A percentile compares a stretch with the other conserved stretches of the same genome.
Evolutionary conservation across 2,888 invertebrate species (phyloP).

Genomic region (Drosophila ezoana): DNA sequence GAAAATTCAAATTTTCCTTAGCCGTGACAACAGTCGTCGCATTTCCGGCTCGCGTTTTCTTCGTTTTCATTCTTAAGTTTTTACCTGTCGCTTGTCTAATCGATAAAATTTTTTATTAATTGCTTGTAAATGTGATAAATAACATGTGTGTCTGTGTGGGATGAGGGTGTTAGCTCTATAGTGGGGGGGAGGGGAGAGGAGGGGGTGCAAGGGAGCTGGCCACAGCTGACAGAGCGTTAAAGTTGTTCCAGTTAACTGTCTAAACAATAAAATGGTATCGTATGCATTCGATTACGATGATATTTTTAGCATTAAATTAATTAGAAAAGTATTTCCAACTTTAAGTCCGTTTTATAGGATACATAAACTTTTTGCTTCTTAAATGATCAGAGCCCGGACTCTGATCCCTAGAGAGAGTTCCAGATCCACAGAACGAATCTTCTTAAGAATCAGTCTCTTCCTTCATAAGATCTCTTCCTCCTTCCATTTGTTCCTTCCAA

Average conservation of each 20-base stretch:
- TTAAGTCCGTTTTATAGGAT: no score
- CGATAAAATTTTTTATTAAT: conserved; percentile 72
- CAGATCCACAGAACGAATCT: no score
- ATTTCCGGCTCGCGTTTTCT: conserved; percentile 39
- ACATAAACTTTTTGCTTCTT: no score
- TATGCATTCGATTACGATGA: not conserved
- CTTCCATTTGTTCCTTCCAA: no score
- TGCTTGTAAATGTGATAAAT: conserved; percentile 68
- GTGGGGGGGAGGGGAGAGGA: not conserved
- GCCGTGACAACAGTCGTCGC: conserved; percentile 36
- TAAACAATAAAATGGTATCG: not conserved
- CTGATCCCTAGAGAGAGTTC: no score
- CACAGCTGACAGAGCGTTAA: conserved; percentile 61
- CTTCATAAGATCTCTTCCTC: no score
- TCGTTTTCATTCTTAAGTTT: conserved; percentile 2
- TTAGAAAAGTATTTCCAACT: no score
- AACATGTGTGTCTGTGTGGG: conserved; percentile 13
- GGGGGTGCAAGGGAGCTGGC: conserved; percentile 8
- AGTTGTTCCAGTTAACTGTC: conserved; percentile 1
- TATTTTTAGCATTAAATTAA: not conserved
- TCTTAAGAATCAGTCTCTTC: no score
- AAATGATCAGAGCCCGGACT: no score
- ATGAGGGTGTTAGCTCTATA: not conserved
- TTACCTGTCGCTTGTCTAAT: conserved; percentile 64
- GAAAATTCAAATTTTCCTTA: conserved; percentile 44